These are phyloP conservation scores for Globia sparganii DNA, from an alignment of 2,888 invertebrate genomes.

Conservation along the genomic window DNA sequence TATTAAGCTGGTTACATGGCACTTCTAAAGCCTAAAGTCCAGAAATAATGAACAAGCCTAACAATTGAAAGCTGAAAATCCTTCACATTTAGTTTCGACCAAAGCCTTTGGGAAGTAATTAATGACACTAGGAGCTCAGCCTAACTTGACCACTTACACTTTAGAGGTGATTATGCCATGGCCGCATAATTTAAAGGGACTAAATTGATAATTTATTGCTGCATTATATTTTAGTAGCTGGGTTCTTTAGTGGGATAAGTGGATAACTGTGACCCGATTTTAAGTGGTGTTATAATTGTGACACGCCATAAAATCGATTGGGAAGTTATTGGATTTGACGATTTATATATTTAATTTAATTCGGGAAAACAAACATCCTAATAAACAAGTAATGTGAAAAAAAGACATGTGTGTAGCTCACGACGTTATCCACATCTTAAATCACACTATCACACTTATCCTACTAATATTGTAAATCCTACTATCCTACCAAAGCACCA, in stretches of 20 bases:
- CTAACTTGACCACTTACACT: constrained; percentile 51
- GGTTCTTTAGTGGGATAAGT: neutral
- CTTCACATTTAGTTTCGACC: constrained; percentile 34
- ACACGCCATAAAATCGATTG: no score
- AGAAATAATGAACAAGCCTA: constrained; percentile 19
- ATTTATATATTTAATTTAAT: neutral
- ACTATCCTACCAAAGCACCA: no score
- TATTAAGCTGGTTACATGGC: neutral
- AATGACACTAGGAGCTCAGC: constrained; percentile 23
- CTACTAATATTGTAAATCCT: no score
- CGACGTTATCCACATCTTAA: no score
- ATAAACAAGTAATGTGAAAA: no score
- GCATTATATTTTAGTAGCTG: constrained; percentile 18
- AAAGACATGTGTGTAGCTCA: no score
- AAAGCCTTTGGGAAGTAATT: constrained; percentile 34
- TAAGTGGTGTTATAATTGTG: neutral
- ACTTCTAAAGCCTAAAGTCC: neutral
- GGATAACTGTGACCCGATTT: no score
- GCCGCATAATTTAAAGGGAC: constrained; percentile 38
- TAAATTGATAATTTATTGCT: constrained; percentile 34
- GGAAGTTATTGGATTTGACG: neutral
- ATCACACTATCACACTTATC: no score
- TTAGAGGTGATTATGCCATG: constrained; percentile 25
- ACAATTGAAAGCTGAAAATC: constrained; percentile 38
- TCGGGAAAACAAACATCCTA: no score